Percentiles rank a stretch among this genome's conserved stretches.
Conservation (phyloP, 2,113 vertebrate genomes). For the Myanophis thanlyinensis region DNA sequence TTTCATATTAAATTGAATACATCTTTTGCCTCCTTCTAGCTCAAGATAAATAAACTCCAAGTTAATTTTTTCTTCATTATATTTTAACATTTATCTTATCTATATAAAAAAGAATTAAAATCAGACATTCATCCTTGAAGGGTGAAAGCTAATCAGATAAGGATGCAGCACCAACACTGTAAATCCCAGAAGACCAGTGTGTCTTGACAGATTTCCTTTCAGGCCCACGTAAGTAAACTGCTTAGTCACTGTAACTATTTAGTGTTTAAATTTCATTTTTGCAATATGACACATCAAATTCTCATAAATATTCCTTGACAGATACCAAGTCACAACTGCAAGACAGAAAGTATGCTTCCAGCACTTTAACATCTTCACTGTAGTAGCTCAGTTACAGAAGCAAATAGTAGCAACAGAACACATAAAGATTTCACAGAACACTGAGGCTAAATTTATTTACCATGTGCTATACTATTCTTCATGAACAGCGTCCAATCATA, state of each 20-base stretch:
- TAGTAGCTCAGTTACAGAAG: not conserved
- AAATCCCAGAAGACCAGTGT: constrained; percentile 2
- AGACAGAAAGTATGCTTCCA: not conserved
- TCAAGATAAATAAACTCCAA: not conserved
- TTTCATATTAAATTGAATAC: not conserved
- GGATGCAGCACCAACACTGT: not conserved
- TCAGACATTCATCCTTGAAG: not conserved
- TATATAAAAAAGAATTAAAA: not conserved
- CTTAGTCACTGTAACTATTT: constrained; percentile 20
- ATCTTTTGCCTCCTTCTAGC: not conserved
- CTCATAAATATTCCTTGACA: not conserved
- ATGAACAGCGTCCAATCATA: not conserved
- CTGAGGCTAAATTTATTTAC: not conserved
- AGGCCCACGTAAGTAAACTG: not conserved
- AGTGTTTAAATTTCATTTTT: constrained; percentile 19
- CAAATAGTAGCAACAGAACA: not conserved
- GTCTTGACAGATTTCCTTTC: constrained; percentile 12
- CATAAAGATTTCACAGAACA: not conserved
- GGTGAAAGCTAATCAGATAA: not conserved
- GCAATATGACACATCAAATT: not conserved
- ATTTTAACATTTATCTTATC: not conserved
- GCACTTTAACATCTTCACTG: not conserved
- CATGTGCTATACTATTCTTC: too few species aligned
- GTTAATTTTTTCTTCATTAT: not conserved
- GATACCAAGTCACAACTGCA: not conserved